phyloP scores from a whole-genome alignment of 2,888 invertebrate genomes.

The Drosophila tripunctata region DNA sequence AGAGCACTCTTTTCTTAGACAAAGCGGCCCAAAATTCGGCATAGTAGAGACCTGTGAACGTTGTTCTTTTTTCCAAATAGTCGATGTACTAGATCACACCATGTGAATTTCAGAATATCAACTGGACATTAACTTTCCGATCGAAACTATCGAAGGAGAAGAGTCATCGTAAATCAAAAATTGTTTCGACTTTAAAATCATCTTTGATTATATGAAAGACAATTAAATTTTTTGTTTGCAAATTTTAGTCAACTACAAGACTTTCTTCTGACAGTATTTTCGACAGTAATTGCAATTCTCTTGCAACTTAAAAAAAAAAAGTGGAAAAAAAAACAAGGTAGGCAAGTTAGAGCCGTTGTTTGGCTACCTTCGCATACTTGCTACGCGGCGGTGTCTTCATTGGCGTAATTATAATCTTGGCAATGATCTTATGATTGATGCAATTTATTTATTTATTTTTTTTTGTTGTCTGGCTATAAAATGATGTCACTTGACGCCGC shows the following conservation, averaged over 20 bases:
- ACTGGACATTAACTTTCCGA: too few relatives aligned
- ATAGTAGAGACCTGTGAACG: too few relatives aligned
- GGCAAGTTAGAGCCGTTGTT: not conserved
- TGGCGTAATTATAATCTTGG: conserved; percentile 20
- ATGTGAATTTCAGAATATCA: too few relatives aligned
- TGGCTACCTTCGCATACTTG: not conserved
- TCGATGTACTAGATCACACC: too few relatives aligned
- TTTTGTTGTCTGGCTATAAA: conserved; percentile 5
- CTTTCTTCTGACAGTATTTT: not conserved
- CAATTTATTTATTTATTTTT: not conserved
- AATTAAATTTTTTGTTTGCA: not conserved
- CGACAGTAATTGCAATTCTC: not conserved
- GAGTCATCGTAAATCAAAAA: too few relatives aligned
- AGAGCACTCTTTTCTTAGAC: too few relatives aligned
- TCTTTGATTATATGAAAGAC: not conserved
- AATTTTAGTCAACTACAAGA: not conserved
- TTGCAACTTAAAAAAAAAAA: too few relatives aligned
- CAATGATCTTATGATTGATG: conserved; percentile 44
- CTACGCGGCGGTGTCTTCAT: not conserved
- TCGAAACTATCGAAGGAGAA: too few relatives aligned
- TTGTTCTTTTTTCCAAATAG: too few relatives aligned
- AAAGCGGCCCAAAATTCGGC: too few relatives aligned
- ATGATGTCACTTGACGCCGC: conserved; percentile 38
- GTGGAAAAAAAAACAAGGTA: too few relatives aligned
- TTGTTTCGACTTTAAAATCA: too few relatives aligned